Conservation (phyloP, 2,797 vertebrate species). For the Microctenopoma lineatum region DNA sequence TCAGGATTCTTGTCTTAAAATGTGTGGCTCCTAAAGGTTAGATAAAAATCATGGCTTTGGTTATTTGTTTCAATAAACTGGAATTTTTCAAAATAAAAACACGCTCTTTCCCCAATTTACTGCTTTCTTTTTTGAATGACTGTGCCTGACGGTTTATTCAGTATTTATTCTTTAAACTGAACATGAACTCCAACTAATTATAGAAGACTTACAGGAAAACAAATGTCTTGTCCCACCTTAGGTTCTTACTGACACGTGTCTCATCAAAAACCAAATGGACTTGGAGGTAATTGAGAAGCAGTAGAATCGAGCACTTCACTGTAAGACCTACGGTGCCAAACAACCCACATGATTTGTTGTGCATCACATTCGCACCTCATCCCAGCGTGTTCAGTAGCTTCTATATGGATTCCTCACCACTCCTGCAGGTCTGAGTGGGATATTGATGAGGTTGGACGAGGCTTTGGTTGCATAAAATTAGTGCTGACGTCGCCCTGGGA, state of each 20-base stretch:
- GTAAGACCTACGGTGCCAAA: constrained; percentile 20
- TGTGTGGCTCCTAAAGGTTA: no score
- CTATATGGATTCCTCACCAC: constrained; percentile 29
- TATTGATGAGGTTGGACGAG: constrained; percentile 42
- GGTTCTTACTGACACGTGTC: not conserved
- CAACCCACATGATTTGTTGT: constrained; percentile 26
- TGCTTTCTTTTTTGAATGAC: no score
- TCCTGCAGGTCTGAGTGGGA: constrained; percentile 17
- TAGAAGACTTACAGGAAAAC: not conserved
- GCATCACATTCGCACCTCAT: constrained; percentile 36
- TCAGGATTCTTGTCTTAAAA: no score
- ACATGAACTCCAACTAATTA: constrained; percentile 2
- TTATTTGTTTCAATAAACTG: no score
- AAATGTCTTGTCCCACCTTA: not conserved
- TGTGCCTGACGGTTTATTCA: not conserved
- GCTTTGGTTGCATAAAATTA: constrained; percentile 28
- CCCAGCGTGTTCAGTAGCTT: constrained; percentile 47
- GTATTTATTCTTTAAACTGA: not conserved
- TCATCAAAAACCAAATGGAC: constrained; percentile 38
- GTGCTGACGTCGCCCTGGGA: constrained; percentile 28
- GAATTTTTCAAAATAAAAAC: no score
- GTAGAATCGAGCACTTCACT: constrained; percentile 1
- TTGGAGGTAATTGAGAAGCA: constrained; percentile 31
- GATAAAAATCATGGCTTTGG: no score
- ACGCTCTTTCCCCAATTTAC: no score